Conservation (phyloP, 1,140 invertebrate genomes). For the Radopholus similis region DNA sequence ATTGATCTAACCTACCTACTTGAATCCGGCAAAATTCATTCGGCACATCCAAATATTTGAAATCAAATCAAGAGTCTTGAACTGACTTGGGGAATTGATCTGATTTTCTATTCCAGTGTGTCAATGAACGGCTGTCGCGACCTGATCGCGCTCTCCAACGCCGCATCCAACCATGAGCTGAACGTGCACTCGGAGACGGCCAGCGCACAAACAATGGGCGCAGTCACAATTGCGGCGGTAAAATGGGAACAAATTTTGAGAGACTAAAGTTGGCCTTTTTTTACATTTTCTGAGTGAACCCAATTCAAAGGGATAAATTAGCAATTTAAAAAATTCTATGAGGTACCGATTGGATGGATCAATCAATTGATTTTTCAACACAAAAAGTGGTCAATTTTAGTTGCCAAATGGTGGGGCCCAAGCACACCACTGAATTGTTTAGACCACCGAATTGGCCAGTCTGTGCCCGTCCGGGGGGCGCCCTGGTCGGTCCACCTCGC, state of each 20-base stretch:
- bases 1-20: too few species aligned
- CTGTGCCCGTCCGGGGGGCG: not conserved
- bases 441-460: not conserved
- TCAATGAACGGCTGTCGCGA: conserved; percentile 47
- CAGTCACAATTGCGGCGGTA: not conserved
- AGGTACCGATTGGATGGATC: too few species aligned
- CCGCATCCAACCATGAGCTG: conserved; percentile 42
- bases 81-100: too few species aligned
- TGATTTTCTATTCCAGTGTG: conserved; percentile 47
- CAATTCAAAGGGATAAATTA: not conserved
- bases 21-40: too few species aligned
- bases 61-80: too few species aligned
- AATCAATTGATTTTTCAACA: too few species aligned
- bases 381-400: too few species aligned
- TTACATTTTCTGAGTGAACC: not conserved
- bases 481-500: not conserved
- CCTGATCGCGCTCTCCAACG: conserved; percentile 44
- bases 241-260: too few species aligned
- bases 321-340: not conserved
- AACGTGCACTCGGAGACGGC: conserved; percentile 2
- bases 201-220: not conserved
- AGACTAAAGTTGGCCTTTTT: not conserved
- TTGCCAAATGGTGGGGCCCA: too few species aligned
- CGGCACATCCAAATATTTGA: too few species aligned
- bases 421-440: too few species aligned